Base-by-base conservation (phyloP, 1,140 invertebrate genomes). In the Medauroidea extradentata region DNA sequence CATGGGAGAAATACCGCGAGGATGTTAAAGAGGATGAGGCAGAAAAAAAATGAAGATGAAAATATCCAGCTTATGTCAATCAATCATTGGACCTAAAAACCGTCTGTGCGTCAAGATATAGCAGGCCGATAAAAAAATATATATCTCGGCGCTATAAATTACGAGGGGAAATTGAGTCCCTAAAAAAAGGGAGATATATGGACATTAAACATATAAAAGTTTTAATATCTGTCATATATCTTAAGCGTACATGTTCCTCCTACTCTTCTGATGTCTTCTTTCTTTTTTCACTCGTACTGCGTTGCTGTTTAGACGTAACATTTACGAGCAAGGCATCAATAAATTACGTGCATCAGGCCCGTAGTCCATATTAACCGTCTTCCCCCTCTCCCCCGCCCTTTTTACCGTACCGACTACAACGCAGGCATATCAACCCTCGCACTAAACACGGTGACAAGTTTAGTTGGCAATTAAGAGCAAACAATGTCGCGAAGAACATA, bases 241-340 rank as follows among this genome's bases (percentile, higher is more conserved):
- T 34, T 34, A 34, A 34, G 4, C 4, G 29, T 34, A 34, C 29
- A 34, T 34, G 29, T 34, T 34, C 29, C 11, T 34, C 29, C 11
- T 11, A 7, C 29, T 34, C 29, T 34, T 34, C 29, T 34, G 4
- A 11, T 7, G 4, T 34, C 11, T 34, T 34, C 11, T 34, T 34
- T 34, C 11, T 34, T 34, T 34, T 34, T 34, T 34, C 11, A 11
- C 29, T 34, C 29, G 29, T 34, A 4, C 29, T 34, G 11, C 29
- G 29, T 34, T 34, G 29, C 29, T 34, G 29, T 51, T 29, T 29
- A n/a, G 24, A 1, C 23, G 25, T 29, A 29, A 51, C 38, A 29
- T 51, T 34, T 54, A 54, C 53, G 53, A 38, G 24, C 53, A 25
- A 34, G 29, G 13, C 21, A 54, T 43, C 53, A 41, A 54, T 54